Evolutionary conservation across 1,140 invertebrate species (phyloP), one percentile per base, ranked within the genome.

Genomic region (Drosophila punjabiensis): DNA sequence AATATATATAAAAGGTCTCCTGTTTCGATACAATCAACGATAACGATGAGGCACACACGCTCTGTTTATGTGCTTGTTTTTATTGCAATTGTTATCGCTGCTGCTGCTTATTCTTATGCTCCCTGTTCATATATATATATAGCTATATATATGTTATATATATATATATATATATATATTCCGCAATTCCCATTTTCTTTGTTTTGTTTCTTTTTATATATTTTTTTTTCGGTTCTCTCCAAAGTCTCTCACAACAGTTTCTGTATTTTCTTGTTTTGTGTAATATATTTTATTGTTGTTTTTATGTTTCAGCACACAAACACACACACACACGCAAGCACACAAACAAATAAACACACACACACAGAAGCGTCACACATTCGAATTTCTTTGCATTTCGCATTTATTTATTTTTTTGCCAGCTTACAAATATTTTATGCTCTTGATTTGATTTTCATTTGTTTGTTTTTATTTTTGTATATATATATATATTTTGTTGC

Each of bases 201-300:
- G 28, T 71, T 41, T 67, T 39, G 32, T 53, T 43, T 65, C n/a
- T 30, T 64, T 53, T 78, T 77, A 18, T 35, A 33, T 56, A 60
- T 35, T n/a, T 66, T 4, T 24, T 60, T 45, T n/a, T 66, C 4
- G 18, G 13, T 53, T 43, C 13, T 43, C 30, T 41, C 39, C 13
- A 39, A 41, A 41, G 33, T 33, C 28, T 39, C 32, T 71, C 13
- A 37, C 53, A 55, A 37, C 53, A 55, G 32, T 52, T 52, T 30
- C 16, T 53, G 52, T 20, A 53, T 53, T 53, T 56, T 56, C 33
- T 56, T 37, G 53, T 73, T 73, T 52, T 74, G 47, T 74, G 55
- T 73, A 55, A 73, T 74, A 73, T 58, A 71, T 71, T 74, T 73
- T 73, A 73, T 73, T 74, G 70, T 74, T 74, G 67, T 61, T 74